phyloP scores from a whole-genome alignment of 2,113 vertebrate species.

The Ammodytes dubius region DNA sequence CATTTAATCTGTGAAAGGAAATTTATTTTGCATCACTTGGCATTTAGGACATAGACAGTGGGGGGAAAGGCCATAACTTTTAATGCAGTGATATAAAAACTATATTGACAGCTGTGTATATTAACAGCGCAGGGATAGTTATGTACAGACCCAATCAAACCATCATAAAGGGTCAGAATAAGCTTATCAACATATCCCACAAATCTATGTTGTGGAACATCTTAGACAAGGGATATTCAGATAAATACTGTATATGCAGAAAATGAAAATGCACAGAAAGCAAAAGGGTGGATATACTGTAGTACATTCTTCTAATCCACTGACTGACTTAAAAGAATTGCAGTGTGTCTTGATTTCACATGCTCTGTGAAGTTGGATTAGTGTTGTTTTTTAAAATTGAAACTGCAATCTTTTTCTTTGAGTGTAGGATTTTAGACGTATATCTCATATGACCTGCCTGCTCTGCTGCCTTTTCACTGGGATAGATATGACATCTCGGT shows the following conservation, averaged over 20 bases:
- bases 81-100: slow-evolving; percentile 65
- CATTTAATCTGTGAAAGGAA: slow-evolving; percentile 66
- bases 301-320: too few species aligned
- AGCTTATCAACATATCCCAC: slow-evolving; percentile 1
- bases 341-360: slow-evolving; percentile 58
- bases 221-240: neutral
- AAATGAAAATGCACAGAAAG: neutral
- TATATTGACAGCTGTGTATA: slow-evolving; percentile 67
- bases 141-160: slow-evolving; percentile 25
- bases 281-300: neutral
- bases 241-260: slow-evolving; percentile 4
- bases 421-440: slow-evolving; percentile 70
- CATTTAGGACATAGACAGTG: slow-evolving; percentile 66
- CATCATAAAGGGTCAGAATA: slow-evolving; percentile 22
- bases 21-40: slow-evolving; percentile 73
- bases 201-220: slow-evolving; percentile 14
- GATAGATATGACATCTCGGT: slow-evolving; percentile 79
- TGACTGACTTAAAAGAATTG: slow-evolving; percentile 40
- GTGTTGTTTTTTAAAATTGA: slow-evolving; percentile 63
- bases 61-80: slow-evolving; percentile 49
- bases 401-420: slow-evolving; percentile 71
- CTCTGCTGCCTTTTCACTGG: slow-evolving; percentile 78
- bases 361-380: slow-evolving; percentile 60
- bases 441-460: slow-evolving; percentile 81
- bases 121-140: slow-evolving; percentile 28